These are phyloP conservation scores for Shargacucullia verbasci DNA, from an alignment of 2,888 invertebrate genomes.

Conservation along the genomic window DNA sequence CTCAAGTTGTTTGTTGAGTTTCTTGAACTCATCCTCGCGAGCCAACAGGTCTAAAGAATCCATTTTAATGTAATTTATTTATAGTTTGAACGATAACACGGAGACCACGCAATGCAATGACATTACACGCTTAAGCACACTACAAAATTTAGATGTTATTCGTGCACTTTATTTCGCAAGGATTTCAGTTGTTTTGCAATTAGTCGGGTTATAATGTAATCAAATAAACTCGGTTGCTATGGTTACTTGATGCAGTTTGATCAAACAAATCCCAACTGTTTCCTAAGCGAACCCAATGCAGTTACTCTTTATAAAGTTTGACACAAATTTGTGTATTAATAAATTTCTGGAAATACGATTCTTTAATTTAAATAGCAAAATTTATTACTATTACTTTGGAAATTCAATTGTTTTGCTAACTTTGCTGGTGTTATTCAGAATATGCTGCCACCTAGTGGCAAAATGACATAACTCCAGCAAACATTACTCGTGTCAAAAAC, in stretches of 20 bases:
- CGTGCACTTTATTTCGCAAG: background rate
- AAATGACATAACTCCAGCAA: conserved; percentile 21
- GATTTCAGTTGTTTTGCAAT: conserved; percentile 34
- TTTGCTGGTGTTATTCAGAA: conserved; percentile 68
- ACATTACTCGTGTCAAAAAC: conserved; percentile 78
- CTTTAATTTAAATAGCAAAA: background rate
- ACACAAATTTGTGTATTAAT: fast-evolving
- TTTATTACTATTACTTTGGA: background rate
- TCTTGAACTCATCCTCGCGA: conserved; percentile 83
- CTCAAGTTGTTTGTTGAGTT: conserved; percentile 82
- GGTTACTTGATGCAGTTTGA: conserved; percentile 58
- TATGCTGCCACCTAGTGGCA: conserved; percentile 73
- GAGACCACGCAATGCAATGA: conserved; percentile 12
- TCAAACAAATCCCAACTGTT: conserved; percentile 47
- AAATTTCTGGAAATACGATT: fast-evolving
- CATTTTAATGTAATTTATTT: conserved; percentile 63
- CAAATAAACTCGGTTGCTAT: conserved; percentile 70
- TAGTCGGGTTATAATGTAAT: conserved; percentile 51
- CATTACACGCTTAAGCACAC: conserved; percentile 2
- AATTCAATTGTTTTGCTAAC: background rate
- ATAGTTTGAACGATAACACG: conserved; percentile 21
- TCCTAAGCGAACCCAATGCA: conserved; percentile 27
- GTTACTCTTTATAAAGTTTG: conserved; percentile 7
- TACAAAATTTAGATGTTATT: conserved; percentile 1
- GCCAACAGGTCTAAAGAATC: conserved; percentile 79